phyloP scores from a whole-genome alignment of 2,113 vertebrate species.

The Cyanistes caeruleus region DNA sequence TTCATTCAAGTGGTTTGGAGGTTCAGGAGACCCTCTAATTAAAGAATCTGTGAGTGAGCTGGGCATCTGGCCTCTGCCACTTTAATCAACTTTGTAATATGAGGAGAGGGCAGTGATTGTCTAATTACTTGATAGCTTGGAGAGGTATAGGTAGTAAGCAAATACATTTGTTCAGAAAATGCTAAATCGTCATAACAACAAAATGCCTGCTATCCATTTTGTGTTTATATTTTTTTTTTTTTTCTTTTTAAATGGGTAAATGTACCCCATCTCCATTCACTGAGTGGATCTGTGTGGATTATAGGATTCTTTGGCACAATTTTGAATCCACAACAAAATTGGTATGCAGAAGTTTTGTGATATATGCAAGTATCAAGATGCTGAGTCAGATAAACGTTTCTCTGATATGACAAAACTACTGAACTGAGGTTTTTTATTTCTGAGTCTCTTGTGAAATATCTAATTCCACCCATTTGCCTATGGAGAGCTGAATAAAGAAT shows the following conservation, averaged over 20 bases:
- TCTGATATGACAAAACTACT: not conserved
- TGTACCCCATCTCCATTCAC: not conserved
- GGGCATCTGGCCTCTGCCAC: constrained; percentile 83
- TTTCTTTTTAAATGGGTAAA: not conserved
- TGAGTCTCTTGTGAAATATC: not conserved
- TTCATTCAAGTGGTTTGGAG: constrained; percentile 72
- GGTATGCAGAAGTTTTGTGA: not conserved
- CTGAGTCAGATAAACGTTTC: not conserved
- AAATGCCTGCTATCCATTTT: constrained; percentile 18
- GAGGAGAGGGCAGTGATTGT: constrained; percentile 56
- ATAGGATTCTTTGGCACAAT: not conserved
- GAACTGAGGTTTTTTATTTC: not conserved
- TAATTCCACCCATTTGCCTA: not conserved
- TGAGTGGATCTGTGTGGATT: not conserved
- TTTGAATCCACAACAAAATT: not conserved
- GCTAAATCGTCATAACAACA: constrained; percentile 40
- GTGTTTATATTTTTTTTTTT: not conserved
- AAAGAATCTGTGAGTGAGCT: constrained; percentile 77
- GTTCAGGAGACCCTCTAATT: constrained; percentile 84
- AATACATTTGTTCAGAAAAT: constrained; percentile 51
- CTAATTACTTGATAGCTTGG: constrained; percentile 65
- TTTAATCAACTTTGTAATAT: constrained; percentile 68
- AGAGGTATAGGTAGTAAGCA: constrained; percentile 64
- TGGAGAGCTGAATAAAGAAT: not conserved
- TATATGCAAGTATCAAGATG: not conserved